Evolutionary conservation across 2,888 invertebrate genomes (phyloP).

Genomic region (Stenodera caucasica): DNA sequence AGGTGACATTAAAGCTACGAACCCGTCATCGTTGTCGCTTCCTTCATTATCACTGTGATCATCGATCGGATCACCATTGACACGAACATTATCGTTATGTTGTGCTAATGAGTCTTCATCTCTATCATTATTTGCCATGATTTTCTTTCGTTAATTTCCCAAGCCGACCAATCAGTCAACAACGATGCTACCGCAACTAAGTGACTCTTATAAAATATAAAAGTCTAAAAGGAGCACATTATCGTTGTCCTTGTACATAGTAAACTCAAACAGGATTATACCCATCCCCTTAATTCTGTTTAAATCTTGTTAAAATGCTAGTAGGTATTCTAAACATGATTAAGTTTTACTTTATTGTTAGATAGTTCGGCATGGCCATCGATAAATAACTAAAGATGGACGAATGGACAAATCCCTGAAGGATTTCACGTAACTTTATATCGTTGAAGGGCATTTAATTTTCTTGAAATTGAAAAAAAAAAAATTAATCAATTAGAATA

Average conservation of each 20-base stretch:
- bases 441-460: background rate
- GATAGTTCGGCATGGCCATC: slow-evolving; percentile 3
- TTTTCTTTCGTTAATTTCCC: no score
- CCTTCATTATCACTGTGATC: slow-evolving; percentile 11
- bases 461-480: no score
- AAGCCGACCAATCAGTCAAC: no score
- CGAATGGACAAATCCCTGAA: background rate
- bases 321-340: slow-evolving; percentile 26
- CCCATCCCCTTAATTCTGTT: slow-evolving; percentile 24
- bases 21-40: slow-evolving; percentile 13
- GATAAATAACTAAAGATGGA: background rate
- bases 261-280: slow-evolving; percentile 34
- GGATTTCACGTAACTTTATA: background rate
- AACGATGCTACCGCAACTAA: slow-evolving; percentile 9
- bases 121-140: no score
- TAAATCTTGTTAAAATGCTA: slow-evolving; percentile 33
- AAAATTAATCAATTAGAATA: background rate
- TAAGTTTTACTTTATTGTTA: slow-evolving; percentile 12
- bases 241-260: slow-evolving; percentile 31
- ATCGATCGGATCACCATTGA: slow-evolving; percentile 6
- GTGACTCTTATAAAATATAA: slow-evolving; percentile 1
- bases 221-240: no score
- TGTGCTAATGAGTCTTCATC: no score
- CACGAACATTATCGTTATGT: background rate
- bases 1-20: no score